phyloP scores from a whole-genome alignment of 2,113 vertebrate species.

The Megaleporinus macrocephalus region DNA sequence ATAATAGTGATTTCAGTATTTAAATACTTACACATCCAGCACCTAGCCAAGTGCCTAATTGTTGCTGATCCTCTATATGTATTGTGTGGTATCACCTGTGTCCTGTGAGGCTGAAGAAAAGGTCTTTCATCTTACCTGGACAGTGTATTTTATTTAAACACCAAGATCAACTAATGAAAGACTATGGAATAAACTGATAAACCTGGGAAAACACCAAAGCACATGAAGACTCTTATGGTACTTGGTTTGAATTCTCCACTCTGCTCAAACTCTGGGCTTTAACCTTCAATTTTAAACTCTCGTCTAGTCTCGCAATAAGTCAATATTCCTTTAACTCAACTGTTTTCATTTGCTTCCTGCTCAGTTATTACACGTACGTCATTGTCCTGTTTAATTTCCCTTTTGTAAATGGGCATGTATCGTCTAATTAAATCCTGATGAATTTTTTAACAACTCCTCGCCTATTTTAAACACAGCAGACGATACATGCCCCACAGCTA shows the following conservation, averaged over 20 bases:
- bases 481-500: constrained; percentile 13
- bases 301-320: constrained; percentile 12
- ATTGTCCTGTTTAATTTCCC: constrained; percentile 10
- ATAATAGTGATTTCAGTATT: too few relatives aligned
- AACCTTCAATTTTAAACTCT: not conserved
- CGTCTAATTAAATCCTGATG: constrained; percentile 32
- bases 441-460: constrained; percentile 44
- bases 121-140: too few relatives aligned
- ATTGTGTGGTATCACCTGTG: too few relatives aligned
- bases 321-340: not conserved
- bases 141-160: too few relatives aligned
- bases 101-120: too few relatives aligned
- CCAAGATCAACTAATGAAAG: too few relatives aligned
- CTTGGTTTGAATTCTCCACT: not conserved
- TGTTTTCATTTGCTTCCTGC: constrained; percentile 7
- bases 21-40: too few relatives aligned
- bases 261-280: not conserved
- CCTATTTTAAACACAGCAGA: constrained; percentile 49
- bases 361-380: constrained; percentile 10
- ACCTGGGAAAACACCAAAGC: not conserved
- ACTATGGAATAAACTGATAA: too few relatives aligned
- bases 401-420: constrained; percentile 3
- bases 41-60: too few relatives aligned
- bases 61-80: too few relatives aligned
- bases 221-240: not conserved